Evolutionary conservation across 64 coral and sea anemone species (phyloP).

Genomic region (Stichodactyla helianthus): DNA sequence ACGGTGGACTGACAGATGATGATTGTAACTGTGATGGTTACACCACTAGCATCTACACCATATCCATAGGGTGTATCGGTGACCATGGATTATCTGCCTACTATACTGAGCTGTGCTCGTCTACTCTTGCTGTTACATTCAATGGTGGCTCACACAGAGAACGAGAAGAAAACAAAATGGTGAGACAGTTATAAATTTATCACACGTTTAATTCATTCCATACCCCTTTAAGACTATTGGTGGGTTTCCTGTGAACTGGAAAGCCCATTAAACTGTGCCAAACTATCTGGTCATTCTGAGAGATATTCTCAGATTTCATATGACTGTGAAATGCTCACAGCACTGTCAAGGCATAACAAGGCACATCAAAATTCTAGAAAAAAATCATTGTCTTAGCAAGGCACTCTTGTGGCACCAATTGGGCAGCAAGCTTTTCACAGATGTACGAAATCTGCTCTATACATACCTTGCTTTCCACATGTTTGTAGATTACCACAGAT

Average conservation of each 20-base stretch:
- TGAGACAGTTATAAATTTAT: background rate
- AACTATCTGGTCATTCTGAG: too few species aligned
- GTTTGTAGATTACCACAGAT: slow-evolving; percentile 71
- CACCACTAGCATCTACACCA: slow-evolving; percentile 86
- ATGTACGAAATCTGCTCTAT: too few species aligned
- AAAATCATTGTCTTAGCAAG: too few species aligned
- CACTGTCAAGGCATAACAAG: too few species aligned
- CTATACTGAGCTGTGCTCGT: slow-evolving; percentile 79
- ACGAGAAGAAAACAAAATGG: slow-evolving; percentile 86
- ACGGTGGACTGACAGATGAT: slow-evolving; percentile 91
- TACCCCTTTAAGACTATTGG: too few species aligned
- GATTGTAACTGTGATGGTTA: slow-evolving; percentile 89
- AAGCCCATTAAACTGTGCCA: too few species aligned
- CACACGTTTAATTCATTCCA: background rate
- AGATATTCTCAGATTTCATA: too few species aligned
- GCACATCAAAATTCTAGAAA: too few species aligned
- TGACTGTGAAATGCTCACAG: too few species aligned
- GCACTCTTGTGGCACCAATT: too few species aligned
- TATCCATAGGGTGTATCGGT: slow-evolving; percentile 72
- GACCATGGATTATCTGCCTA: slow-evolving; percentile 78
- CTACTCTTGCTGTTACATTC: slow-evolving; percentile 80
- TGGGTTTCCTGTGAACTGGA: too few species aligned
- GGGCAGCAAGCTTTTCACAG: background rate
- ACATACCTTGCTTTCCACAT: background rate
- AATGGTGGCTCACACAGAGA: slow-evolving; percentile 84